Base-by-base conservation (phyloP, 2,113 vertebrate genomes). In the Prunella himalayana region DNA sequence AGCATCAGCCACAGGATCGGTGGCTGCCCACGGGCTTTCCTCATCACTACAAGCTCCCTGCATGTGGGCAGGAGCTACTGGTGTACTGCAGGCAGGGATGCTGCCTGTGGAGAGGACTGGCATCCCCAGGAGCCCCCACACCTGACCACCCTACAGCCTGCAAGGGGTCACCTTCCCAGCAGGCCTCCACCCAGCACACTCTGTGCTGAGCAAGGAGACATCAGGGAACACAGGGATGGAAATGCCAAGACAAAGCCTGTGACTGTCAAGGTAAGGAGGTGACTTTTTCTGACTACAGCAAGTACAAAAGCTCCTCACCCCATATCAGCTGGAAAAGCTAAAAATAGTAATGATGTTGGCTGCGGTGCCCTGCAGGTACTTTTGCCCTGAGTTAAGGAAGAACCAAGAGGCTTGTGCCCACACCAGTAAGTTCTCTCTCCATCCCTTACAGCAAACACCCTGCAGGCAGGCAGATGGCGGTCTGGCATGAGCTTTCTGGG, bases 1-100 rank as follows among this genome's bases (percentile, higher is more conserved):
- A 53, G 23, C 33, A 69, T 13, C 53, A 64, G 1, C 47, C 60
- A 27, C 33, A 57, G 53, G 18, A 53, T 30, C 41, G 13, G 60
- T 30, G 54, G 17, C 13, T 89, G 30, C 66, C 37, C 45, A 33
- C 0, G 0, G 65, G 70, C 28, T 73, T 64, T 77, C 54, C 81
- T 84, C 54, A 16, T 47, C 22, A 7, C 19, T 6, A 2, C 37
- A 39, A 71, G 41, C 21, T 88, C 35, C 49, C 56, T 30, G n/a
- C 1, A 13, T 1, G 15, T 13, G n/a, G 33, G 72, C 73, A 47
- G 66, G 39, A 85, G 79, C 60, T n/a, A 42, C 47, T 0, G 0
- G 30, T 4, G 1, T 2, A 66, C 37, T 27, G 28, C 4, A 0
- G 49, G 47, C 56, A 79, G 47, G 44, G 53, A 24, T 35, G 53